Percentiles rank a stretch among this genome's conserved stretches.
These are phyloP conservation scores for Eupsilia transversa DNA, from an alignment of 2,888 invertebrate species.

Conservation along the genomic window DNA sequence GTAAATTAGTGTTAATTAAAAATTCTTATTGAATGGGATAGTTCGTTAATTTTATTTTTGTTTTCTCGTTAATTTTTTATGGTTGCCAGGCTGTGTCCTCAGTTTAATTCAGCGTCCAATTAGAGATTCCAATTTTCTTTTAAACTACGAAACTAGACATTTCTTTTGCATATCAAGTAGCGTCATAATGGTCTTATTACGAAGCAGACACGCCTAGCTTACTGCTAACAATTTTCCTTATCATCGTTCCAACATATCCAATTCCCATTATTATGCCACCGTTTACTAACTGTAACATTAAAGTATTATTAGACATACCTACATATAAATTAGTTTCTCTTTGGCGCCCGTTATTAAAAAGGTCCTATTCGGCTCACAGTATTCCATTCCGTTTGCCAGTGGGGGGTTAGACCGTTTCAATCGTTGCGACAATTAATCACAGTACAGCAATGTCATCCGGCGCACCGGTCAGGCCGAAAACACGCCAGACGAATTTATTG, in stretches of 20 bases:
- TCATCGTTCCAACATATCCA: constrained; percentile 50
- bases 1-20: constrained; percentile 20
- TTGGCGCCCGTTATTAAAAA: constrained; percentile 85
- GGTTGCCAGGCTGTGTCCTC: not conserved
- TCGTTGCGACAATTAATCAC: constrained; percentile 89
- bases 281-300: constrained; percentile 68
- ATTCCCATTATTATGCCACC: constrained; percentile 53
- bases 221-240: constrained; percentile 26
- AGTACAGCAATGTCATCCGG: constrained; percentile 89
- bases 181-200: constrained; percentile 17
- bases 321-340: constrained; percentile 84
- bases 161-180: constrained; percentile 22
- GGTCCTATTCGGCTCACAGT: constrained; percentile 84
- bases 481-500: constrained; percentile 80
- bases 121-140: constrained; percentile 9
- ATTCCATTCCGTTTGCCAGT: constrained; percentile 89
- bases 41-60: constrained; percentile 18
- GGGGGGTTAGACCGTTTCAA: constrained; percentile 88
- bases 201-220: not conserved
- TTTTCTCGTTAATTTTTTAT: constrained; percentile 1
- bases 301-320: constrained; percentile 70
- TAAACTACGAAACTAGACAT: not conserved
- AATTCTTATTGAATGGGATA: constrained; percentile 15
- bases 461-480: constrained; percentile 81
- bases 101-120: constrained; percentile 16